Evolutionary conservation across 2,888 invertebrate species (phyloP), one percentile per base, ranked within the genome.

Genomic region (Kuschelorhynchus macadamiae): DNA sequence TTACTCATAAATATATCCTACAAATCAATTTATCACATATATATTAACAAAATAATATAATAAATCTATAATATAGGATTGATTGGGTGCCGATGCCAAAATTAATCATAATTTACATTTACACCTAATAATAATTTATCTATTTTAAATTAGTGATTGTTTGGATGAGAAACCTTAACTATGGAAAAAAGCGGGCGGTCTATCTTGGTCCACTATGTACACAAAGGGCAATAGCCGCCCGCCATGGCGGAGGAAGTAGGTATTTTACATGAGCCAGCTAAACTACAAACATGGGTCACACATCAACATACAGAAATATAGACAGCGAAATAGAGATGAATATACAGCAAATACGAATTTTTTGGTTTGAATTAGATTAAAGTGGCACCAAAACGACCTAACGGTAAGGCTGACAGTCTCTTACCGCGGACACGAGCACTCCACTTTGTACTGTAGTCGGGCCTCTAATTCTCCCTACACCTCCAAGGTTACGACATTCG

Each of bases 141-240:
- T 46, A 68, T 66, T 72, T 84, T 85, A 84, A 83, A 82, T 84
- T 82, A 84, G 82, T 85, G 84, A 86, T 86, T 85, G 85, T 86
- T 86, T 83, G 85, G 84, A 85, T 83, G 85, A 49, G 49, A 84
- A 84, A 84, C 80, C 85, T 85, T 81, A 82, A 78, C 79, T 81
- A 82, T 72, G 73, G 75, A 74, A 66, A n/a, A 73, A 65, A 71
- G 70, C 68, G 60, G 62, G 64, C 72, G 72, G 46, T 72, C 71
- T 60, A 68, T 77, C 77, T 83, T 83, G 83, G 83, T 83, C 83
- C 82, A 74, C 81, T 83, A 83, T 83, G 71, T 83, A 83, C 82
- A 81, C 67, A 64, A 73, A 70, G 73, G 77, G 77, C 79, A 41
- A 74, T 76, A 75, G 76, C 72, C 75, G 52, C 77, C 77, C 79